Evolutionary conservation across 2,888 invertebrate genomes (phyloP), one percentile per base, ranked within the genome.

Genomic region (Harpalus rubripes): DNA sequence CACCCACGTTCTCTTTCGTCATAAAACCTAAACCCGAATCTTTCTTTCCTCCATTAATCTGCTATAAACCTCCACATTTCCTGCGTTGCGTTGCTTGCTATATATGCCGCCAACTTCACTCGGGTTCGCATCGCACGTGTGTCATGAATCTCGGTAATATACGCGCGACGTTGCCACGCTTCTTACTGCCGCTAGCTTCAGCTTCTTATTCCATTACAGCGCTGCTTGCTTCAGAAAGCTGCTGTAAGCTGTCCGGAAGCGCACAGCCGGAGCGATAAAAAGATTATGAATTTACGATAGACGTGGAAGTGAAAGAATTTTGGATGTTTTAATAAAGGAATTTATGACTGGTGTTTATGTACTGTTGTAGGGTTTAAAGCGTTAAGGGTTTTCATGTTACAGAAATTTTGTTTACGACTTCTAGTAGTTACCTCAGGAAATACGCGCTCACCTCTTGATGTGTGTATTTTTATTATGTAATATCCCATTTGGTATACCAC

Each of bases 251-350:
- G 68, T 68, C 68, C 68, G 39, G 68, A 22, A 26, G 63, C 26
- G 63, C 22, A 26, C 18, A 63, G 26, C 68, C 68, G 32, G 12
- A 26, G 68, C 68, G 68, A 68, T 68, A 68, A 68, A 63, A 68
- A 68, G 68, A 68, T 68, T 68, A 68, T 68, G 68, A 68, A 68
- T 68, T 68, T 68, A 68, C 68, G 68, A 68, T 68, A 68, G 63
- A 63, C 26, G 63, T 63, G 63, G 22, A 12, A 26, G 68, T 15
- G 68, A 68, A 68, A 68, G 68, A 68, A 68, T 68, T 68, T 15
- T 15, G 32, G 39, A 68, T 68, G 68, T 68, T 68, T 68, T 68
- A 68, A 68, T 68, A 68, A 68, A 68, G 16, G 68, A 68, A 39
- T 68, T 68, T 68, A 68, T 68, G 68, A 10, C n/a, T 26, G 32